Evolutionary conservation across 1,140 invertebrate genomes (phyloP).

Genomic region (Anadara kagoshimensis): DNA sequence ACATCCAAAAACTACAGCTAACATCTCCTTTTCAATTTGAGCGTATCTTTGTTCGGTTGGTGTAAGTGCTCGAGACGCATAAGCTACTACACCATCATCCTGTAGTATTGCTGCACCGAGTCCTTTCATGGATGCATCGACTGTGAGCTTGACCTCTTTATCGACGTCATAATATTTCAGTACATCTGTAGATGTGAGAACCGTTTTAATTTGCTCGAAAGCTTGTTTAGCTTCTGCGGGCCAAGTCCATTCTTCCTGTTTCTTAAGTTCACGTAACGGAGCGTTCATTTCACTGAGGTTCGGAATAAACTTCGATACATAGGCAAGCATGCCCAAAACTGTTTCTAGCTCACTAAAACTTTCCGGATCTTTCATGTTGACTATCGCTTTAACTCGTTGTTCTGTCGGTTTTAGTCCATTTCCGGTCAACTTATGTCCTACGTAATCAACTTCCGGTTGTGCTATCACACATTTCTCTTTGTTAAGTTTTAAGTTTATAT

Average conservation of each 20-base stretch:
- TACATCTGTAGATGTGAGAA: slow-evolving; percentile 22
- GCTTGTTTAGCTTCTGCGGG: slow-evolving; percentile 11
- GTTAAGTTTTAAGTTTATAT: slow-evolving; percentile 35
- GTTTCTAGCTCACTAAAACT: slow-evolving; percentile 26
- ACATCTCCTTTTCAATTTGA: slow-evolving; percentile 66
- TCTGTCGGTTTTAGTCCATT: slow-evolving; percentile 64
- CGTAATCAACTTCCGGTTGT: slow-evolving; percentile 55
- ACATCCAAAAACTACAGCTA: slow-evolving; percentile 30
- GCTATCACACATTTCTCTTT: slow-evolving; percentile 33
- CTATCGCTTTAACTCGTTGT: slow-evolving; percentile 64
- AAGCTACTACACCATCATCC: slow-evolving; percentile 69
- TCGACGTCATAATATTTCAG: slow-evolving; percentile 30
- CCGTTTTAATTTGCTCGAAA: slow-evolving; percentile 26
- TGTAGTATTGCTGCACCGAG: slow-evolving; percentile 72
- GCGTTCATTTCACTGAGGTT: slow-evolving; percentile 23
- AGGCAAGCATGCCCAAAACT: slow-evolving; percentile 43
- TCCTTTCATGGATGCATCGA: slow-evolving; percentile 69
- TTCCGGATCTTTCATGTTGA: slow-evolving; percentile 42
- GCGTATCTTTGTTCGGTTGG: slow-evolving; percentile 65
- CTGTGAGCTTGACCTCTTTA: slow-evolving; percentile 38
- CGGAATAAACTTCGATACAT: slow-evolving; percentile 35
- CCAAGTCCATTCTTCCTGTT: slow-evolving; percentile 34
- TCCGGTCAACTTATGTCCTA: slow-evolving; percentile 67
- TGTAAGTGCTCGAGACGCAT: slow-evolving; percentile 65
- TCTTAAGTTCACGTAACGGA: slow-evolving; percentile 30